Evolutionary conservation across 1,140 invertebrate species (phyloP), one percentile per base, ranked within the genome.

Genomic region (Leptoteleia sp.): DNA sequence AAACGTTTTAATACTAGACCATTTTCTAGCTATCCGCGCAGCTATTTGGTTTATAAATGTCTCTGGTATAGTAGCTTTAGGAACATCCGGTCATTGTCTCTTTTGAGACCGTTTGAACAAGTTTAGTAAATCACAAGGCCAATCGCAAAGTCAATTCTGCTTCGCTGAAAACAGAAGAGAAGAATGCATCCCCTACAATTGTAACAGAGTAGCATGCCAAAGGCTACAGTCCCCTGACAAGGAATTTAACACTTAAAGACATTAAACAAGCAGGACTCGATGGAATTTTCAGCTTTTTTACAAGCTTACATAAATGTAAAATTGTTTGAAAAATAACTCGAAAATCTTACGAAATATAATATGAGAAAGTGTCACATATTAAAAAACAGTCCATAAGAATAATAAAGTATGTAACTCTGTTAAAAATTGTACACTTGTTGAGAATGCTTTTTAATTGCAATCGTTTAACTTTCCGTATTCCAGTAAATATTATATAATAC

Each of bases 101-200:
- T 45, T 71, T 45, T 12, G 11, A 50, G 29, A 50, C 15, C 37
- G 43, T 50, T 37, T 37, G 55, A 59, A 68, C 50, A 47, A 59
- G 50, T 47, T 68, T 47, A 22, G 19, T 47, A 62, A 72, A 54
- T 72, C 55, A 54, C 27, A 54, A 54, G 22, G 47, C 29, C 54
- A 72, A 62, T 72, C 47, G 25, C 57, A 72, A 72, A 62, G 57
- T 62, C 68, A 72, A 72, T 72, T 72, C 22, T 29, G 15, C 54
- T 38, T 17, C 1, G 43, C 38, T 22, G 9, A 43, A 57, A 70
- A 50, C 13, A 31, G 52, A 48, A 57, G 16, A 68, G 22, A 47
- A 68, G 64, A 67, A 54, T 27, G 38, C 35, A 54, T 54, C 15
- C 52, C 13, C 13, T 15, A 19, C 17, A 59, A 40, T 22, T 48